Conservation (phyloP, 2,888 invertebrate species). For the Tachina lurida region DNA sequence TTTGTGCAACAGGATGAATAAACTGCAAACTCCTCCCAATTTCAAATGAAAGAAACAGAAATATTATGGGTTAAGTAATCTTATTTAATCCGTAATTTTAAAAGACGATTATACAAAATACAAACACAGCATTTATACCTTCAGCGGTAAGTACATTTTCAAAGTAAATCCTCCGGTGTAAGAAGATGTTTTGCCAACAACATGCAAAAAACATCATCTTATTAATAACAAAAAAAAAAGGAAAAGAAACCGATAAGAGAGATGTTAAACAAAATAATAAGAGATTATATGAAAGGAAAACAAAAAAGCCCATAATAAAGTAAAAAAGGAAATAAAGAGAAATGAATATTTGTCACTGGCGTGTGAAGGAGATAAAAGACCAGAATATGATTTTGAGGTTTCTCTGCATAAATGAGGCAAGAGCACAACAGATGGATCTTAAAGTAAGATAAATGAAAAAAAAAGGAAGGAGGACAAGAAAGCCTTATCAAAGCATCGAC, state of each 20-base stretch:
- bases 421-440: constrained; percentile 46
- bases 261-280: constrained; percentile 61
- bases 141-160: constrained; percentile 56
- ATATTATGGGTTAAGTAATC: constrained; percentile 67
- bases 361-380: constrained; percentile 5
- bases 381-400: constrained; percentile 22
- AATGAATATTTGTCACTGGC: constrained; percentile 43
- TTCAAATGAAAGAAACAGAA: background rate
- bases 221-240: constrained; percentile 3
- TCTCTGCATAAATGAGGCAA: background rate
- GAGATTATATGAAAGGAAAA: constrained; percentile 41
- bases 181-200: constrained; percentile 60
- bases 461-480: background rate
- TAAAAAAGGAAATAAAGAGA: constrained; percentile 14
- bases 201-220: constrained; percentile 29
- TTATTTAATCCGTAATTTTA: constrained; percentile 70
- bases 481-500: constrained; percentile 15
- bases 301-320: constrained; percentile 24
- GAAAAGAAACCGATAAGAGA: constrained; percentile 30
- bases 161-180: background rate
- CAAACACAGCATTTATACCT: constrained; percentile 44
- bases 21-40: constrained; percentile 1
- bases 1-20: constrained; percentile 41
- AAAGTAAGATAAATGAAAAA: constrained; percentile 25
- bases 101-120: constrained; percentile 66